Conservation (phyloP, 2,888 invertebrate genomes). For the Biston betularia region DNA sequence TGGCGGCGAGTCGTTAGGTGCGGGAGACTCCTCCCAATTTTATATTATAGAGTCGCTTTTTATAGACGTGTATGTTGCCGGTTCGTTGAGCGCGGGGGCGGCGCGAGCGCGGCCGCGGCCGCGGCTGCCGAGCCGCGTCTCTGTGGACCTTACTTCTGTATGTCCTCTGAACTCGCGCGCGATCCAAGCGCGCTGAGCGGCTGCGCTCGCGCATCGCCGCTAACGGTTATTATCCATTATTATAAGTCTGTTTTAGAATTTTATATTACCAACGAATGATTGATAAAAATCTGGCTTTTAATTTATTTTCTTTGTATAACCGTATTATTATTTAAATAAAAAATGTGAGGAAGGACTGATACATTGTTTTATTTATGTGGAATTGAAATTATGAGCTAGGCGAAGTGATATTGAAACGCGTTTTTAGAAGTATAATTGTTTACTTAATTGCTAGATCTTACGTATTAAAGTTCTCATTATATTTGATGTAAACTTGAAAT, state of each 20-base stretch:
- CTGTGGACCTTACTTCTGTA: background rate
- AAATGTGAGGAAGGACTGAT: slow-evolving; percentile 81
- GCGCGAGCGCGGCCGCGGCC: slow-evolving; percentile 20
- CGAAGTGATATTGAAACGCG: slow-evolving; percentile 60
- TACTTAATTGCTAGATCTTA: slow-evolving; percentile 74
- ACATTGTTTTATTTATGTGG: slow-evolving; percentile 82
- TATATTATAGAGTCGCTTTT: slow-evolving; percentile 84
- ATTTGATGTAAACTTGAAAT: slow-evolving; percentile 78
- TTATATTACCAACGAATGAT: slow-evolving; percentile 86
- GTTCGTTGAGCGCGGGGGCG: slow-evolving; percentile 53
- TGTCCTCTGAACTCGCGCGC: background rate
- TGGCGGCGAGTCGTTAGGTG: slow-evolving; percentile 79
- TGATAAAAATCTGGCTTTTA: slow-evolving; percentile 85
- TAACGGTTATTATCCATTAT: slow-evolving; percentile 75
- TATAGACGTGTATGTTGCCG: slow-evolving; percentile 75
- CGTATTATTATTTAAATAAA: slow-evolving; percentile 84
- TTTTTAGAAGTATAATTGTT: slow-evolving; percentile 65
- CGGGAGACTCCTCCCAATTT: slow-evolving; percentile 80
- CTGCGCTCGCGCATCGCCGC: slow-evolving; percentile 48
- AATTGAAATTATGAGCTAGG: slow-evolving; percentile 63
- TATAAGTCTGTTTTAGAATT: slow-evolving; percentile 85
- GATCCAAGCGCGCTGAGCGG: background rate
- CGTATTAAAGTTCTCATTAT: slow-evolving; percentile 63
- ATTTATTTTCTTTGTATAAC: slow-evolving; percentile 85
- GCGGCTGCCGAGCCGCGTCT: slow-evolving; percentile 35